Evolutionary conservation across 2,888 invertebrate species (phyloP), one percentile per base, ranked within the genome.

Genomic region (Sesia apiformis): DNA sequence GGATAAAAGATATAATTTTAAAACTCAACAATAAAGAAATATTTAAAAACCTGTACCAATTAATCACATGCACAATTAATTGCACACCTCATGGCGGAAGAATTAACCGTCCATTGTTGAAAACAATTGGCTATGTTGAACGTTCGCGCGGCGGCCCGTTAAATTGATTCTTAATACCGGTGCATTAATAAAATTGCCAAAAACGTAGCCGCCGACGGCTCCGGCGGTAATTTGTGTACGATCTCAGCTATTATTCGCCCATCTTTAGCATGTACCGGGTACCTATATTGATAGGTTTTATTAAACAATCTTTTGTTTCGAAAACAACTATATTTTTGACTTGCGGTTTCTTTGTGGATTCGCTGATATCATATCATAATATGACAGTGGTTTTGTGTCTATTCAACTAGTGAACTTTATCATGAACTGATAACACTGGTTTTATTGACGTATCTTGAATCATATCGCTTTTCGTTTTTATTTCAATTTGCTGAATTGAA

Each of bases 141-240:
- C 62, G 68, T 67, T 71, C 65, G 65, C 54, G 54, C 55, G 54
- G 8, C 40, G 49, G 46, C 49, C 50, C 39, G 41, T 41, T 42
- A 84, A 84, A 87, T 86, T 86, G 83, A 80, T 82, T 82, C 74
- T 84, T 86, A 86, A 86, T 84, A 79, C 70, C 66, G 58, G 64
- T 65, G 65, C 73, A 77, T 82, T 74, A 76, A 77, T 78, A 78
- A 74, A 78, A 76, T 76, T 70, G 65, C 78, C 78, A 72, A 80
- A 82, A 74, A 63, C 63, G 74, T 64, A 68, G 60, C 53, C 57
- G 60, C 60, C 63, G 63, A 57, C 57, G 66, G 65, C 62, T 61
- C 8, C 8, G 61, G 4, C 59, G 58, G 66, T 69, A 76, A 81
- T 84, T 82, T 84, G 63, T 81, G 78, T 81, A 70, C 67, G 70